These are phyloP conservation scores for Himalopsyche anomala DNA, from an alignment of 2,888 invertebrate genomes.

Conservation along the genomic window DNA sequence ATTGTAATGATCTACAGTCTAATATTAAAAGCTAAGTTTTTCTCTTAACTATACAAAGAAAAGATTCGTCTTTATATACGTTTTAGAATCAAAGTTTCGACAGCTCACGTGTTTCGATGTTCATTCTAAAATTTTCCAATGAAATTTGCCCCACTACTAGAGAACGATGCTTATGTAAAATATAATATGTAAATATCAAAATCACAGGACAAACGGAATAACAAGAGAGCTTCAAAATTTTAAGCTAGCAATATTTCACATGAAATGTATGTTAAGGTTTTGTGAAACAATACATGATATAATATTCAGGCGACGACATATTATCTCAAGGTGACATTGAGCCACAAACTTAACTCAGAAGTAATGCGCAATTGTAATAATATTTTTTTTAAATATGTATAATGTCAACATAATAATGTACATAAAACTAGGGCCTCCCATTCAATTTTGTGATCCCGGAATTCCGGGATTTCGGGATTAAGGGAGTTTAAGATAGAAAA, in stretches of 20 bases:
- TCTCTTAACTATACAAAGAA: too few species aligned
- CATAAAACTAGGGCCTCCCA: too few species aligned
- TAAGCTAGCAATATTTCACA: conserved; percentile 17
- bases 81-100: too few species aligned
- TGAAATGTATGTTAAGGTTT: background rate
- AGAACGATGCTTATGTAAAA: background rate
- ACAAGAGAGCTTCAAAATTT: background rate
- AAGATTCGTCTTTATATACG: too few species aligned
- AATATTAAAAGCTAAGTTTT: too few species aligned
- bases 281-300: background rate
- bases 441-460: too few species aligned
- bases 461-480: too few species aligned
- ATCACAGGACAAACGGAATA: conserved; percentile 1
- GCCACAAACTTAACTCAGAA: background rate
- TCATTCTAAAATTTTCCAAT: background rate
- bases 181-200: background rate
- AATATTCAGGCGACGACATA: background rate
- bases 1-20: too few species aligned
- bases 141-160: background rate
- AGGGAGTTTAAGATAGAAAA: too few species aligned
- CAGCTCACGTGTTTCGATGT: background rate
- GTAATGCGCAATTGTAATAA: too few species aligned
- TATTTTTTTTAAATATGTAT: too few species aligned
- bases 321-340: background rate
- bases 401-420: too few species aligned